Base-by-base conservation (phyloP, 2,888 invertebrate species). In the Hyles lineata region DNA sequence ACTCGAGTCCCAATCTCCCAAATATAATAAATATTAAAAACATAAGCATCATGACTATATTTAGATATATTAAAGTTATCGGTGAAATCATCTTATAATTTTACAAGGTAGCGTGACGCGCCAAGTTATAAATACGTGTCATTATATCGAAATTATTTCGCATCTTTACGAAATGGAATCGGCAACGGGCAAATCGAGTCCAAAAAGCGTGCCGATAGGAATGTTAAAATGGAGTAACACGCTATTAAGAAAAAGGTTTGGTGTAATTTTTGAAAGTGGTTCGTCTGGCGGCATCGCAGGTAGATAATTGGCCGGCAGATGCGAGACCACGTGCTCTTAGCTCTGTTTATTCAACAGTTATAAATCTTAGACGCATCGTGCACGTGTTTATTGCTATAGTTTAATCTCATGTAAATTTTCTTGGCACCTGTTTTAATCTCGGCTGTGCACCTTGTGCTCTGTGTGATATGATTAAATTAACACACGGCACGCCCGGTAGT, bases 251-350 rank as follows among this genome's bases (percentile, higher is more conserved):
- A 25, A 67, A 67, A 67, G 63, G 67, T 67, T 50, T 50, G 67
- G 15, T 50, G 43, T 67, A 43, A 67, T 67, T 67, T 62, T 67
- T 21, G 60, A 60, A 60, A 80, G 81, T 81, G 79, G 81, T 77
- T 73, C 78, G 79, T 67, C 73, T 63, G 77, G 74, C 76, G 75
- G 55, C n/a, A n/a, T 43, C 80, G 79, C 87, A 88, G 89, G 87
- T 87, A 88, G 80, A 81, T 88, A 86, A 90, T 86, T 84, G 83
- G 79, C 76, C 76, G 84, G 89, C 93, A 92, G 93, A 90, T 92
- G 92, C 80, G 80, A 35, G 67, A 83, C 85, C 92, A 89, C 91
- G 93, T 89, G 90, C 89, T 19, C 19, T n/a, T 17, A 55, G 19
- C 15, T 17, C 81, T 77, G 71, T 59, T 60, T 60, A 23, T 23